These are phyloP conservation scores for Taphrorychus bicolor DNA, from an alignment of 2,888 invertebrate genomes.

Conservation along the genomic window DNA sequence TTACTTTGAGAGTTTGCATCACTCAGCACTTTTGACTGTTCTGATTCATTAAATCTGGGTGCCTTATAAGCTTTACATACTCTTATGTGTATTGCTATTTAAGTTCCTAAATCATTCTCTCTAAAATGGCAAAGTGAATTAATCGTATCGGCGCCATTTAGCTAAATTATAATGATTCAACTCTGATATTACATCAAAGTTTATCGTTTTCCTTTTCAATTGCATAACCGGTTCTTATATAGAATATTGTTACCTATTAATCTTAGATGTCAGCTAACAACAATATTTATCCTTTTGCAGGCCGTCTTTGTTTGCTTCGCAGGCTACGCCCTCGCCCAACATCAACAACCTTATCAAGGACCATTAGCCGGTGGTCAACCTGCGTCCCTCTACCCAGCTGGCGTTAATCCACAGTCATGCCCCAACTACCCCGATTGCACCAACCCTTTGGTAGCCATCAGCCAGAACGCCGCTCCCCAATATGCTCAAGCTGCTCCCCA, in stretches of 20 bases:
- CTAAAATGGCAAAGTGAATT: no score
- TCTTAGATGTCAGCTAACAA: background rate
- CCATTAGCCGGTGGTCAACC: conserved; percentile 53
- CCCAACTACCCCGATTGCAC: conserved; percentile 54
- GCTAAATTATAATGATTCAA: background rate
- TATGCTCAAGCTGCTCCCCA: conserved; percentile 34
- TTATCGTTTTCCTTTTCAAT: background rate
- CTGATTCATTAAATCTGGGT: no score
- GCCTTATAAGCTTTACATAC: no score
- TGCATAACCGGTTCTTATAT: background rate
- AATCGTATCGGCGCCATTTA: background rate
- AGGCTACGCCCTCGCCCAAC: conserved; percentile 31
- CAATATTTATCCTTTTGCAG: conserved; percentile 24
- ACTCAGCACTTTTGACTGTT: no score
- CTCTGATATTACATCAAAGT: background rate
- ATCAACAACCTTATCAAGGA: conserved; percentile 43
- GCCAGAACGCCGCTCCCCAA: conserved; percentile 34
- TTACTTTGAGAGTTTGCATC: no score
- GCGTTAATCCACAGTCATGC: conserved; percentile 52
- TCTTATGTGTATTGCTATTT: no score
- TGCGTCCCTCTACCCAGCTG: conserved; percentile 52
- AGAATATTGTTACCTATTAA: background rate
- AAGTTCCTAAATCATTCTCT: no score
- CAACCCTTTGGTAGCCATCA: conserved; percentile 50
- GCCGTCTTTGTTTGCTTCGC: conserved; percentile 36